Conservation (phyloP, 1,140 invertebrate genomes). For the Saccostrea echinata region DNA sequence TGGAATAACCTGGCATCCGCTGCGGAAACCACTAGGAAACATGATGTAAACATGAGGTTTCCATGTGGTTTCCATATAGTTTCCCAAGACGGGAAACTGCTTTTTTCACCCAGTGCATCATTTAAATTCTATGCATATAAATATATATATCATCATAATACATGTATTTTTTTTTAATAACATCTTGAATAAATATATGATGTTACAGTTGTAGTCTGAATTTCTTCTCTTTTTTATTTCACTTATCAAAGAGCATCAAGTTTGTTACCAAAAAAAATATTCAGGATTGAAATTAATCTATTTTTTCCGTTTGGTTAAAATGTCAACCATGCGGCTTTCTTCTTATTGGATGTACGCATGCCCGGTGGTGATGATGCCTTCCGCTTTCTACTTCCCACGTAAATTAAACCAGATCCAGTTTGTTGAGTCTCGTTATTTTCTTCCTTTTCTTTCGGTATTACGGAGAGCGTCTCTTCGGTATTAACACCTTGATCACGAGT, state of each 20-base stretch:
- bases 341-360: background rate
- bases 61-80: too few relatives aligned
- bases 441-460: background rate
- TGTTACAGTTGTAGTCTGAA: background rate
- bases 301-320: background rate
- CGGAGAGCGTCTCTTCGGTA: background rate
- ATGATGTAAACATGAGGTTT: too few relatives aligned
- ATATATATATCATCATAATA: background rate
- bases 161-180: background rate
- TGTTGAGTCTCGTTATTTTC: background rate
- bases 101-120: too few relatives aligned
- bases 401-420: constrained; percentile 22
- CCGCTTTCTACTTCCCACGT: constrained; percentile 7
- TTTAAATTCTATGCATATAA: too few relatives aligned
- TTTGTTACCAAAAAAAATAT: too few relatives aligned
- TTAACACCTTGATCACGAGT: background rate
- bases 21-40: too few relatives aligned
- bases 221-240: background rate
- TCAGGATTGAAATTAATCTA: background rate
- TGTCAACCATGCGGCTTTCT: background rate
- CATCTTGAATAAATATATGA: background rate
- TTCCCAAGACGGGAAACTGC: too few relatives aligned
- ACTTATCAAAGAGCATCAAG: background rate
- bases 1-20: too few relatives aligned
- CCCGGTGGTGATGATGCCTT: background rate